These are phyloP conservation scores for Taurulus bubalis DNA, from an alignment of 2,113 vertebrate genomes.

Conservation along the genomic window DNA sequence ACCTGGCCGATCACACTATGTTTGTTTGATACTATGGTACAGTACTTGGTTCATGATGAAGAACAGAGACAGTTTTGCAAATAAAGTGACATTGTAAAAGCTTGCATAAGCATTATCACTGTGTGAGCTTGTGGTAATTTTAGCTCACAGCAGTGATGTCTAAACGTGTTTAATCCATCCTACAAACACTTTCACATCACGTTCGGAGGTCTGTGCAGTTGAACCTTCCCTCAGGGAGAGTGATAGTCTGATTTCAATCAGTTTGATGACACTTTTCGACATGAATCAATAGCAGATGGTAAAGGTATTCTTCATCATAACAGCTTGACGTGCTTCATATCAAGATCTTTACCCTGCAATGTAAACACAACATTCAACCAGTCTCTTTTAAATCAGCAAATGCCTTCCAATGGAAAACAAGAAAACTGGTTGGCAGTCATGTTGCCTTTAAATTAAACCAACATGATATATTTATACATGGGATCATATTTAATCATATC, in stretches of 20 bases:
- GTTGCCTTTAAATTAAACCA: slow-evolving; percentile 45
- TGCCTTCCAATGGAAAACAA: not conserved
- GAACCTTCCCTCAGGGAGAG: slow-evolving; percentile 6
- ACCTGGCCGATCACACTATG: not conserved
- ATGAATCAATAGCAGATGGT: slow-evolving; percentile 61
- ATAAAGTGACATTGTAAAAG: slow-evolving; percentile 41
- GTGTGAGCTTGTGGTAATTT: slow-evolving; percentile 39
- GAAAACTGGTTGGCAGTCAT: slow-evolving; percentile 17
- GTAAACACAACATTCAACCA: slow-evolving; percentile 51
- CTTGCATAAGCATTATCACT: slow-evolving; percentile 11
- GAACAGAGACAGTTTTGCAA: slow-evolving; percentile 38
- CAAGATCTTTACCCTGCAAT: slow-evolving; percentile 18
- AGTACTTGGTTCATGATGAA: slow-evolving; percentile 30
- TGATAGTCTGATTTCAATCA: slow-evolving; percentile 40
- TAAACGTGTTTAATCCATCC: slow-evolving; percentile 46
- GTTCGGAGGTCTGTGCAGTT: slow-evolving; percentile 23
- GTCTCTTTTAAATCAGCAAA: slow-evolving; percentile 27
- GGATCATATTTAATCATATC: not conserved
- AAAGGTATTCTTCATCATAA: slow-evolving; percentile 48
- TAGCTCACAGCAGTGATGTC: slow-evolving; percentile 23
- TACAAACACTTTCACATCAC: slow-evolving; percentile 35
- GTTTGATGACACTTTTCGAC: slow-evolving; percentile 46
- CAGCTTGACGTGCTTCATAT: slow-evolving; percentile 35
- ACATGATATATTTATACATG: not conserved
- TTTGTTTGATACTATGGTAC: not conserved